Conservation (phyloP, 2,888 invertebrate genomes). For the Orthonevra nobilis region DNA sequence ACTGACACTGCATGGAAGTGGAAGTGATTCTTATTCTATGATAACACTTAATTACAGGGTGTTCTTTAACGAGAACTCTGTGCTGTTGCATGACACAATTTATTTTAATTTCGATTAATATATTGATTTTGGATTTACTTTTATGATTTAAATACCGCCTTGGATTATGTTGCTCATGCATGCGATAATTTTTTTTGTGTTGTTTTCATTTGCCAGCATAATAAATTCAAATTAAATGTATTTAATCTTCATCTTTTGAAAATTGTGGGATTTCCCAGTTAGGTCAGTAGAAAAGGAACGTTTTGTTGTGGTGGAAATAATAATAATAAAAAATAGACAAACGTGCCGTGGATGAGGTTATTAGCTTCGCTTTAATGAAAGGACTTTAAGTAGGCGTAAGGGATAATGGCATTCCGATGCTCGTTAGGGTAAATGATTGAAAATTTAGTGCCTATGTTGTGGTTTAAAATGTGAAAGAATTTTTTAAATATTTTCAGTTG, state of each 20-base stretch:
- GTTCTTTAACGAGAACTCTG: too few relatives aligned
- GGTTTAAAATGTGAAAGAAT: too few relatives aligned
- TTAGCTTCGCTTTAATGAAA: too few relatives aligned
- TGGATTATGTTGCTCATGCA: constrained; percentile 35
- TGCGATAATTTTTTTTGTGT: constrained; percentile 59
- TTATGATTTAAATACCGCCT: constrained; percentile 26
- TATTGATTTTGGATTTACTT: constrained; percentile 51
- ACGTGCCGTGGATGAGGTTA: too few relatives aligned
- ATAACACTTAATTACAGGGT: constrained; percentile 49
- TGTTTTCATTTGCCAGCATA: constrained; percentile 3
- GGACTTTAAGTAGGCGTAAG: too few relatives aligned
- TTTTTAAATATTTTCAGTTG: too few relatives aligned
- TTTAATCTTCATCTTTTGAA: background rate
- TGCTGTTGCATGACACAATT: constrained; percentile 39
- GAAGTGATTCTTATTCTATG: constrained; percentile 28
- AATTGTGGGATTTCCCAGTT: constrained; percentile 41
- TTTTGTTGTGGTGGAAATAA: too few relatives aligned
- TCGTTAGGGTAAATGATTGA: too few relatives aligned
- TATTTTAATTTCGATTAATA: constrained; percentile 38
- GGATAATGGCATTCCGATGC: too few relatives aligned
- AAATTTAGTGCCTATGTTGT: too few relatives aligned
- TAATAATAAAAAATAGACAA: too few relatives aligned
- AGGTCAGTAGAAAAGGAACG: background rate
- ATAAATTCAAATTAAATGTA: constrained; percentile 10
- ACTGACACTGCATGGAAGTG: constrained; percentile 41